Conservation (phyloP, 2,797 vertebrate genomes). For the Meda fulgida region DNA sequence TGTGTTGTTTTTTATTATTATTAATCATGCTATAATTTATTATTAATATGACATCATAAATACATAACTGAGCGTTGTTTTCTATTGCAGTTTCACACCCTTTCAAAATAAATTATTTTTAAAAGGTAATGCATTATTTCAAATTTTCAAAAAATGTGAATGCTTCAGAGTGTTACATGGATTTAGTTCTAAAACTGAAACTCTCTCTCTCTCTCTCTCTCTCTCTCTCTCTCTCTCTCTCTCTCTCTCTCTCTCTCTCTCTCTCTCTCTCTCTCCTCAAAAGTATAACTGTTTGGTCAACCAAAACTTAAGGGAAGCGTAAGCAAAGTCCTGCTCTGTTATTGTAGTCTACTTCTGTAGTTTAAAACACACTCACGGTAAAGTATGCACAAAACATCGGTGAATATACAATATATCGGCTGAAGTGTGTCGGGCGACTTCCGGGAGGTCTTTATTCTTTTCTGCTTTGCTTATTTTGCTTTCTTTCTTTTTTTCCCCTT, state of each 20-base stretch:
- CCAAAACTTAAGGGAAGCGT: neutral
- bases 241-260: neutral
- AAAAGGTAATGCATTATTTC: neutral
- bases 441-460: conserved; percentile 46
- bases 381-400: conserved; percentile 13
- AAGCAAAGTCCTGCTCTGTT: neutral
- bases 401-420: conserved; percentile 17
- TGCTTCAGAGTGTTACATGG: neutral
- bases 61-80: neutral
- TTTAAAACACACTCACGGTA: neutral
- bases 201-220: neutral
- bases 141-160: neutral
- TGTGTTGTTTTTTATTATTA: neutral
- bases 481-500: neutral
- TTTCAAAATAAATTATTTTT: neutral
- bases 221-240: neutral
- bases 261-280: neutral
- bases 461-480: conserved; percentile 35
- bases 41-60: neutral
- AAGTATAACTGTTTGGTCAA: conserved; percentile 13
- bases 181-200: conserved; percentile 8
- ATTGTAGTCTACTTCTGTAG: neutral
- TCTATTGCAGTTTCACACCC: neutral
- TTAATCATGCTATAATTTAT: neutral
- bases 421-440: conserved; percentile 26